Percentiles rank a stretch among this genome's conserved stretches.
These are phyloP conservation scores for Parambassis ranga DNA, from an alignment of 2,797 vertebrate species.

Conservation along the genomic window DNA sequence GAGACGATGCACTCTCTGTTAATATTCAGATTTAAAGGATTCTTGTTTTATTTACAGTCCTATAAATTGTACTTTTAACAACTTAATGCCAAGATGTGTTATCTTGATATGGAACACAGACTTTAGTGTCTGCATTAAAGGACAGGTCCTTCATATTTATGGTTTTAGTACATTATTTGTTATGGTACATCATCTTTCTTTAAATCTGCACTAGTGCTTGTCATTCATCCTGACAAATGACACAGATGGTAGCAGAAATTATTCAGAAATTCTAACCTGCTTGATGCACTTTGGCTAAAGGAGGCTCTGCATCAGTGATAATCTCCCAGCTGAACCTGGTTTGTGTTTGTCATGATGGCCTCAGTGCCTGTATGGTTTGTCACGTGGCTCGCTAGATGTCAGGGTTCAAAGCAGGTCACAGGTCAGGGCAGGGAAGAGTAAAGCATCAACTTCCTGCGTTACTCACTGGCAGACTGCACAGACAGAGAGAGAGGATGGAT, in stretches of 20 bases:
- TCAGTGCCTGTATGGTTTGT: constrained; percentile 51
- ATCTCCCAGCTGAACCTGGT: constrained; percentile 60
- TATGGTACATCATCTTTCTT: constrained; percentile 2
- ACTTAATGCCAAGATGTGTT: not conserved
- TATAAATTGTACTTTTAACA: too few species aligned
- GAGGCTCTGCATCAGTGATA: constrained; percentile 47
- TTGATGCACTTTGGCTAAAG: constrained; percentile 23
- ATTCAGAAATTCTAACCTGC: constrained; percentile 39
- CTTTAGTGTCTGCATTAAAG: too few species aligned
- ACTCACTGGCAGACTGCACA: constrained; percentile 44
- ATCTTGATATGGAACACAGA: not conserved
- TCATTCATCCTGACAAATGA: constrained; percentile 27
- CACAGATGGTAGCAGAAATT: constrained; percentile 22
- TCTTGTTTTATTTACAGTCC: too few species aligned
- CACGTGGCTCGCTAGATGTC: constrained; percentile 51
- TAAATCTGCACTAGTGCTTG: constrained; percentile 22
- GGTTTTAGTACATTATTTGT: not conserved
- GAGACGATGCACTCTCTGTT: not conserved
- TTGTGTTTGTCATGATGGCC: constrained; percentile 71
- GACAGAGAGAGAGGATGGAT: constrained; percentile 32
- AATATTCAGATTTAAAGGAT: not conserved
- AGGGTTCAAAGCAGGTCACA: constrained; percentile 60
- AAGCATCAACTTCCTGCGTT: constrained; percentile 72
- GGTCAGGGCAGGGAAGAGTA: constrained; percentile 55
- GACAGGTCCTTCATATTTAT: not conserved